These are phyloP conservation scores for Physella acuta DNA, from an alignment of 1,140 invertebrate species.

Conservation along the genomic window DNA sequence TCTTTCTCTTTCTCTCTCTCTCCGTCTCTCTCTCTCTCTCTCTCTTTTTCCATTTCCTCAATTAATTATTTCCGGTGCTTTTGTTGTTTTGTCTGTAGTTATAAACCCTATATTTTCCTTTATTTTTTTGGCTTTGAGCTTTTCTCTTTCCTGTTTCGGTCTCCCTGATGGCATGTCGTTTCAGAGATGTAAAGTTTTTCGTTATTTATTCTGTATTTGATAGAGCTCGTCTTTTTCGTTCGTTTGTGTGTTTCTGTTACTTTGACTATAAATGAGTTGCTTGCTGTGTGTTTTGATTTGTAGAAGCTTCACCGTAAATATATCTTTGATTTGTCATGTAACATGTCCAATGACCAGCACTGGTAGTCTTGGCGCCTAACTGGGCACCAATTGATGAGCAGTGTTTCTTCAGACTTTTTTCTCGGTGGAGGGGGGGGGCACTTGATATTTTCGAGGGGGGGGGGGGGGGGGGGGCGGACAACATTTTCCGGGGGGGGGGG, in stretches of 20 bases:
- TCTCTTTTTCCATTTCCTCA: slow-evolving; percentile 12
- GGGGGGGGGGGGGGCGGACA: no score
- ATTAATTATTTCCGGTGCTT: not conserved
- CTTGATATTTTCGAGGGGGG: not conserved
- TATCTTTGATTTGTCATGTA: not conserved
- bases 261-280: not conserved
- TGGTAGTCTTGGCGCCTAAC: not conserved
- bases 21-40: slow-evolving; percentile 17
- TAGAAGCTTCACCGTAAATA: not conserved
- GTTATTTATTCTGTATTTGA: not conserved
- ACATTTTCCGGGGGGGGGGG: no score
- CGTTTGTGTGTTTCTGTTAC: not conserved
- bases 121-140: not conserved
- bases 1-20: slow-evolving; percentile 15
- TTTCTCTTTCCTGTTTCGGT: not conserved
- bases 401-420: no score
- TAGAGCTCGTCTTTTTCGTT: not conserved
- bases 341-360: not conserved
- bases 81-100: not conserved
- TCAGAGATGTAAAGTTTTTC: not conserved
- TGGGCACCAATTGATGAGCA: not conserved
- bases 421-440: no score
- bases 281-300: not conserved
- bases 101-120: not conserved
- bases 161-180: not conserved